phyloP scores from a whole-genome alignment of 2,113 vertebrate species.

The Cynoglossus semilaevis region DNA sequence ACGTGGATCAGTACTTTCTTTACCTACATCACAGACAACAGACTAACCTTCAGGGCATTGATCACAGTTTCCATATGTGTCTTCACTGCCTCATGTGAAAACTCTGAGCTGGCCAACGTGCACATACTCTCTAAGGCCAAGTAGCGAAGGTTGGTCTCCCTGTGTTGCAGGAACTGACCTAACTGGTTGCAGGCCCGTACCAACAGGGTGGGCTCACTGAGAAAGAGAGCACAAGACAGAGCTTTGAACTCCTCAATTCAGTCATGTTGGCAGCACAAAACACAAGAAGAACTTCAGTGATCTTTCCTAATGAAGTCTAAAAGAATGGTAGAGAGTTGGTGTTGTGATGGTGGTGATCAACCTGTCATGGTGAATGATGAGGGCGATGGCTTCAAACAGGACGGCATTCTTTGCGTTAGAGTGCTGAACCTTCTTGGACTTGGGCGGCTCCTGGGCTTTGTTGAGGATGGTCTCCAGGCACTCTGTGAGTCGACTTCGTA shows the following conservation, averaged over 20 bases:
- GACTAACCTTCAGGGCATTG: constrained; percentile 76
- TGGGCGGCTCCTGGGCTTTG: constrained; percentile 89
- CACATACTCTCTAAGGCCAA: constrained; percentile 82
- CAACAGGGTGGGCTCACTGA: constrained; percentile 76
- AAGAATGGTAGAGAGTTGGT: too few relatives aligned
- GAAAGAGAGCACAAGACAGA: not conserved
- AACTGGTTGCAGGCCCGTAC: constrained; percentile 80
- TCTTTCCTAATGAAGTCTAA: too few relatives aligned
- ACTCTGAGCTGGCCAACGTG: constrained; percentile 75
- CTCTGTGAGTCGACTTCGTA: constrained; percentile 85
- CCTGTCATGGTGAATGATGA: constrained; percentile 88
- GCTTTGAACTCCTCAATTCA: too few relatives aligned
- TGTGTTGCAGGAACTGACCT: constrained; percentile 80
- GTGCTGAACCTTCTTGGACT: constrained; percentile 91
- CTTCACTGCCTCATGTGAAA: constrained; percentile 78
- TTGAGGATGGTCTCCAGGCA: constrained; percentile 88
- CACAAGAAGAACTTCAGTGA: too few relatives aligned
- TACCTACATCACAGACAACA: too few relatives aligned
- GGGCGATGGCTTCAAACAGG: constrained; percentile 86
- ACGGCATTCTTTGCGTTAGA: constrained; percentile 90
- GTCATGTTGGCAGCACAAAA: too few relatives aligned
- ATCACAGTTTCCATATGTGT: constrained; percentile 82
- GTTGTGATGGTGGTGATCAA: constrained; percentile 22
- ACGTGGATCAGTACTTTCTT: too few relatives aligned
- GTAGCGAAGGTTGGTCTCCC: constrained; percentile 82